Evolutionary conservation across 2,113 vertebrate genomes (phyloP).

Genomic region (Oryzias curvinotus): DNA sequence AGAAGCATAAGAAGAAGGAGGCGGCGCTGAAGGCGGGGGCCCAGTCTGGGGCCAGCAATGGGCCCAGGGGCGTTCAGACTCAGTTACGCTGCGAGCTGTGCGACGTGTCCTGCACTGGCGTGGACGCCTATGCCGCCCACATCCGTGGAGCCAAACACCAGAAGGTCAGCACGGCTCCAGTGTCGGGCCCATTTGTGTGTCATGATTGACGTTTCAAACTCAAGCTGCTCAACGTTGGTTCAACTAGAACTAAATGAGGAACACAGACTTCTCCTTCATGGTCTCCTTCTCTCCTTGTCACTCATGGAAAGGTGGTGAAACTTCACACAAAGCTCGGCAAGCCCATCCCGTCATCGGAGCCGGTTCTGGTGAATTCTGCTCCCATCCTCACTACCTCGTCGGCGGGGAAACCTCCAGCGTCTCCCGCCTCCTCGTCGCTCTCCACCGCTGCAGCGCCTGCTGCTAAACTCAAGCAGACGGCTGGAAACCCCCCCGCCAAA

Average conservation of each 20-base stretch:
- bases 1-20: conserved; percentile 87
- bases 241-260: background rate
- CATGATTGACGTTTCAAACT: background rate
- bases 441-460: conserved; percentile 20
- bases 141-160: conserved; percentile 79
- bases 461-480: conserved; percentile 38
- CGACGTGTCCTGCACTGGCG: conserved; percentile 78
- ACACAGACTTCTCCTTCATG: conserved; percentile 21
- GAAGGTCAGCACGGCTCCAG: conserved; percentile 72
- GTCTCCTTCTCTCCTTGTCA: conserved; percentile 27
- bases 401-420: conserved; percentile 54
- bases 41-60: conserved; percentile 53
- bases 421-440: conserved; percentile 22
- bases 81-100: conserved; percentile 82
- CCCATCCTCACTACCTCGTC: conserved; percentile 63
- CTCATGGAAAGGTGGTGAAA: conserved; percentile 80
- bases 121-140: conserved; percentile 74
- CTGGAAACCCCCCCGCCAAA: conserved; percentile 23
- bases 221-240: conserved; percentile 20
- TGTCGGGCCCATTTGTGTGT: background rate
- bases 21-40: conserved; percentile 73
- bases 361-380: conserved; percentile 71
- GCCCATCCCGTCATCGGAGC: conserved; percentile 82
- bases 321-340: conserved; percentile 85
- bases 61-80: conserved; percentile 66